phyloP scores from a whole-genome alignment of 2,888 invertebrate species.

The Drosophila tripunctata region DNA sequence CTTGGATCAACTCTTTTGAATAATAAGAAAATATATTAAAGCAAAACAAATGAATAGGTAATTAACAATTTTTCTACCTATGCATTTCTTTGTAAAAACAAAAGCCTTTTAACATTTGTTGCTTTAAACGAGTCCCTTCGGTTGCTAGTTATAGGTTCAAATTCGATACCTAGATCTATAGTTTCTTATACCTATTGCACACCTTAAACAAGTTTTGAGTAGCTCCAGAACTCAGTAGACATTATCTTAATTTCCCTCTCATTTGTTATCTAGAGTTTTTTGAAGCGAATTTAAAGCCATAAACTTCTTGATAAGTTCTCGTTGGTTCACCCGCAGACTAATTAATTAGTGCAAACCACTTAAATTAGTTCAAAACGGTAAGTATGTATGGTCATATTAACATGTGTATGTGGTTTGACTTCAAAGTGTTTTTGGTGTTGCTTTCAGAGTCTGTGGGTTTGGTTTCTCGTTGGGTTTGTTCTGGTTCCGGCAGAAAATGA shows the following conservation, averaged over 20 bases:
- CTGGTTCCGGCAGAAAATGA: slow-evolving; percentile 21
- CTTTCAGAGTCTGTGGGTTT: slow-evolving; percentile 9
- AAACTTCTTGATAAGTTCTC: slow-evolving; percentile 9
- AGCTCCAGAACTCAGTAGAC: background rate
- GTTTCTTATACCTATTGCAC: too few relatives aligned
- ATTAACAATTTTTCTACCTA: too few relatives aligned
- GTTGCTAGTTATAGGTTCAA: too few relatives aligned
- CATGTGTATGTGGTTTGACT: slow-evolving; percentile 15
- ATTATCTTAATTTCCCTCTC: background rate
- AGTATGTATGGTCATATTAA: too few relatives aligned
- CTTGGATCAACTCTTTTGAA: too few relatives aligned
- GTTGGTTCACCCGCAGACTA: slow-evolving; percentile 5
- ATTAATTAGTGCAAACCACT: slow-evolving; percentile 39
- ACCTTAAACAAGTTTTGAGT: background rate
- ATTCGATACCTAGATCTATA: too few relatives aligned
- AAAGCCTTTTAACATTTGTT: too few relatives aligned
- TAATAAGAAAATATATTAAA: too few relatives aligned
- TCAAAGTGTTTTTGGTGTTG: slow-evolving; percentile 24
- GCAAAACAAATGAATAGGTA: too few relatives aligned
- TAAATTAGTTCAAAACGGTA: slow-evolving; percentile 21
- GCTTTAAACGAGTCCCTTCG: too few relatives aligned
- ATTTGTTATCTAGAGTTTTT: background rate
- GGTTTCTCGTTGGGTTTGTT: background rate
- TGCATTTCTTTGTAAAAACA: too few relatives aligned
- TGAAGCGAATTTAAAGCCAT: background rate